Base-by-base conservation (phyloP, 1,140 invertebrate genomes). In the Hylaeus anthracinus region DNA sequence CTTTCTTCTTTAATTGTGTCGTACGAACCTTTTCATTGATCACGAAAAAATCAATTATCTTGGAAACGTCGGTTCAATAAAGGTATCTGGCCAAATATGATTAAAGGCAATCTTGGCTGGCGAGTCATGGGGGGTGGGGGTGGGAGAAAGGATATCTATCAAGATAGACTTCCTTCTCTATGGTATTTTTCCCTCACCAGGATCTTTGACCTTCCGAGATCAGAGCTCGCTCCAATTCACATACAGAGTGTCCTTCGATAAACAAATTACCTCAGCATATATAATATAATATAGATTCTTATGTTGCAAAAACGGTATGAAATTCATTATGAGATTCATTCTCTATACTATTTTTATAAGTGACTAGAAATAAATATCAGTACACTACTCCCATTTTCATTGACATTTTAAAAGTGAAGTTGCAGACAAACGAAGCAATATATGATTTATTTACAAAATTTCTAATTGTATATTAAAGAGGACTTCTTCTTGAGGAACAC, bases 171-270 rank as follows among this genome's bases (percentile, higher is more conserved):
- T 67, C n/a, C 64, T 45, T 66, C 51, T 67, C 43, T 45, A 37
- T 67, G 60, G 51, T 79, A 45, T 69, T 63, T 84, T 26, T 58
- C 12, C 60, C n/a, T 73, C 39, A 37, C 63, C 60, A 15, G 61
- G 66, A 86, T 72, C 84, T 86, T 77, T 85, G 83, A 85, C 79
- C 73, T 82, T 51, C 73, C 64, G 71, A 71, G 53, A 81, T 85
- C 79, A 73, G 63, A 80, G 53, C 64, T 63, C 41, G 61, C 58
- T 69, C 61, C 37, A 5, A 12, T 37, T 2, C 43, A 39, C 26
- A 51, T 69, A 51, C 9, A 51, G 51, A 1, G 51, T 51, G 51
- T 10, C 10, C 51, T 9, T 2, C 9, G 51, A 51, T 6, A 51
- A 51, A 51, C 9, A 51, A 10, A 51, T 2, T 9, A 51, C 5